A percentile compares a stretch with the other conserved stretches of the same genome.
These are phyloP conservation scores for Adineta ricciae DNA, from an alignment of 2,888 invertebrate genomes.

Conservation along the genomic window DNA sequence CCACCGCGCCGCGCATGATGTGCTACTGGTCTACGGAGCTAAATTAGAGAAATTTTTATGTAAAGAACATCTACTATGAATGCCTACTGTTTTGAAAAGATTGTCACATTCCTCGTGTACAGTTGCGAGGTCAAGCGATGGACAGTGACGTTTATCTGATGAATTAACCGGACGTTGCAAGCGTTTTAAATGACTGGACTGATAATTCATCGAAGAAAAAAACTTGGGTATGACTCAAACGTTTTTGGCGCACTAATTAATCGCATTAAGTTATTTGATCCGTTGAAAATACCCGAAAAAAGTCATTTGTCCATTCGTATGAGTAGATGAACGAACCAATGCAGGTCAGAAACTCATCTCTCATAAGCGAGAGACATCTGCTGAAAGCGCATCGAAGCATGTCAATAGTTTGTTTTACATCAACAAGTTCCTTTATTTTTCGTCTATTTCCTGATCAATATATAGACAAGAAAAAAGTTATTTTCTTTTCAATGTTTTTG, in stretches of 20 bases:
- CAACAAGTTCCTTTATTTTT: background rate
- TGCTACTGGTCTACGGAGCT: background rate
- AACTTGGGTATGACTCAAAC: too few relatives aligned
- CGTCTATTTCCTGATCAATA: background rate
- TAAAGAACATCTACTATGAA: background rate
- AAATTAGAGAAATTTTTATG: background rate
- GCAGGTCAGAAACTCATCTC: background rate
- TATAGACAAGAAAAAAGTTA: background rate
- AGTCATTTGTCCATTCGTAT: background rate
- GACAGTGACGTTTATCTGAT: background rate
- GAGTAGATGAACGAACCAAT: background rate
- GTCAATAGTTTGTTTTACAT: background rate
- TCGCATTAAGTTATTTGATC: too few relatives aligned
- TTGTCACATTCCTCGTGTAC: background rate
- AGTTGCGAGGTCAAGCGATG: background rate
- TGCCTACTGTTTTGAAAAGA: background rate
- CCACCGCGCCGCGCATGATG: background rate
- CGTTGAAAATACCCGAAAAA: background rate
- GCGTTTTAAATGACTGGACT: background rate
- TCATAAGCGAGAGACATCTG: background rate
- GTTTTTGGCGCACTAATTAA: background rate
- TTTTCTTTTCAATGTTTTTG: background rate
- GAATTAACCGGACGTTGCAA: background rate
- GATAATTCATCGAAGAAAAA: background rate
- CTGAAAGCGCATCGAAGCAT: background rate